Evolutionary conservation across 2,113 vertebrate species (phyloP).

Genomic region (Anoura caudifer): DNA sequence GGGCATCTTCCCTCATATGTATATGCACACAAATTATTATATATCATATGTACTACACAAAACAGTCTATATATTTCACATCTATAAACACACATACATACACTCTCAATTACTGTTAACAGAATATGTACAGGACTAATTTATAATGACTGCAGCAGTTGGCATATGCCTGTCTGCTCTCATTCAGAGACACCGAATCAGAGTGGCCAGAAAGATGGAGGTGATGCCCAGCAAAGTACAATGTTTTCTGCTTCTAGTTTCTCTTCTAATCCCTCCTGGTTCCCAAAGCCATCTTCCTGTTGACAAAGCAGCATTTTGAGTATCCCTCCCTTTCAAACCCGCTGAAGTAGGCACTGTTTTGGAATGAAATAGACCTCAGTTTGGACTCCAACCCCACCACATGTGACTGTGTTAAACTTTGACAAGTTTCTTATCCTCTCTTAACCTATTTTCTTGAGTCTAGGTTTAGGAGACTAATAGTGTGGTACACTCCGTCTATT

Average conservation of each 20-base stretch:
- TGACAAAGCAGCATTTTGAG: not conserved
- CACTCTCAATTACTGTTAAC: not conserved
- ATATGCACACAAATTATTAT: not conserved
- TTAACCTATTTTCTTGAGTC: not conserved
- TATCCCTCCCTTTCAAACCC: not conserved
- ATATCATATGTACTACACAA: not conserved
- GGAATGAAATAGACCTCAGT: not conserved
- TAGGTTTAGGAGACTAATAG: not conserved
- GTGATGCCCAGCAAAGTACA: no score
- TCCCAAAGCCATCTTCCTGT: not conserved
- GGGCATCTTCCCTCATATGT: no score
- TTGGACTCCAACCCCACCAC: not conserved
- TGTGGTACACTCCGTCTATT: no score
- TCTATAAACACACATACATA: not conserved
- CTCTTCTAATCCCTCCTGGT: not conserved
- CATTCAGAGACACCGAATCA: not conserved
- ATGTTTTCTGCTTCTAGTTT: not conserved
- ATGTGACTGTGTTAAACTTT: not conserved
- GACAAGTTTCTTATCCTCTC: not conserved
- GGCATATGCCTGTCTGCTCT: not conserved
- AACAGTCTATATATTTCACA: not conserved
- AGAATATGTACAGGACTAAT: not conserved
- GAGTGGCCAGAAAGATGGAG: not conserved
- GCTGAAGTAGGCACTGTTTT: not conserved
- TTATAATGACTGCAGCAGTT: accelerated